Evolutionary conservation across 2,888 invertebrate genomes (phyloP), one percentile per base, ranked within the genome.

Genomic region (Gymnoscelis rufifasciata): DNA sequence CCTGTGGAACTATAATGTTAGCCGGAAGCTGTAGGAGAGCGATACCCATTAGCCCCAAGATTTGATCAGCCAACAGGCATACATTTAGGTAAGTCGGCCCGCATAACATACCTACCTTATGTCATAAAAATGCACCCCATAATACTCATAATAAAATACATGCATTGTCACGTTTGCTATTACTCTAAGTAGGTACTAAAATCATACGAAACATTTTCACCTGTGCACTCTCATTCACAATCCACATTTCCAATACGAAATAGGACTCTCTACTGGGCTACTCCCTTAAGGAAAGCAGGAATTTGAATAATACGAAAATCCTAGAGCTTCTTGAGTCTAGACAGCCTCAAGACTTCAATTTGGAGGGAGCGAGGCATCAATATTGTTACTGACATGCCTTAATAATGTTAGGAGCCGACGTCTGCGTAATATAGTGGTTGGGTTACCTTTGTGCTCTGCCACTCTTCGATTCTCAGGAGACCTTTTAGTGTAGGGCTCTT

Each of bases 291-390:
- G 5, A 35, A 37, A 38, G 39, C 11, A 19, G 37, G 42, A 43
- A 43, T 46, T 48, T 52, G 43, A 48, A 48, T 52, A 45, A 45
- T 48, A 33, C 36, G 39, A 38, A 48, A 48, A 45, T 40, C 48
- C 15, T 42, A 30, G 27, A 59, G 53, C 63, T 71, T 54, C 63
- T 70, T 56, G 62, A 59, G 74, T 74, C 76, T 77, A 77, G 76
- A 77, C 78, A 54, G 54, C 56, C 51, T 54, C 55, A 56, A 70
- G 69, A 72, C 67, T 71, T 64, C 65, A 71, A 74, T 73, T 73
- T 66, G 57, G 59, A 62, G 43, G 24, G 57, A 54, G 57, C 57
- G 54, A 48, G 52, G 56, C 57, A 57, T 64, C 60, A 59, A 63
- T 63, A 59, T 60, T 61, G 55, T 60, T 62, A 62, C 65, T 68